phyloP scores from a whole-genome alignment of 2,113 vertebrate species.

The Dicrurus megarhynchus region DNA sequence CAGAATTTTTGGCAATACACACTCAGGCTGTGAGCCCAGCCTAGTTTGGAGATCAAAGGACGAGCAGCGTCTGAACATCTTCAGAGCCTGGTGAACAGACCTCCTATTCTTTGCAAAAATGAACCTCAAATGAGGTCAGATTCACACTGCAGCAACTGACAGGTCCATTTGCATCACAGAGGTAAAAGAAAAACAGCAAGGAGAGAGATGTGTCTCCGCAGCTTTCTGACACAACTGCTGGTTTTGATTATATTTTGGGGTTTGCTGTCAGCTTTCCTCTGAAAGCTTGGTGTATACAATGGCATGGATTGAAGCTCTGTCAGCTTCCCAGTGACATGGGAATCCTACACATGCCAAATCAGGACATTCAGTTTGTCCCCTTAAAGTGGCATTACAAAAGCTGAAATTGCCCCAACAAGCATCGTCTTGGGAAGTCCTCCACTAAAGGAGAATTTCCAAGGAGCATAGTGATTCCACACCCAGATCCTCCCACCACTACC shows the following conservation, averaged over 20 bases:
- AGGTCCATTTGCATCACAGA: neutral
- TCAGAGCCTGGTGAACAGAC: slow-evolving; percentile 19
- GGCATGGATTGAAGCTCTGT: neutral
- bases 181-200: neutral
- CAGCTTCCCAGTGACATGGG: neutral
- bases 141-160: slow-evolving; percentile 4
- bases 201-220: neutral
- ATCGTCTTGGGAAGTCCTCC: neutral
- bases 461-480: neutral
- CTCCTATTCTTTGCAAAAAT: neutral
- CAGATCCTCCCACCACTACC: neutral
- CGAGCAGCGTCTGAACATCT: neutral
- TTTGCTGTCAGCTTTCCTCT: neutral
- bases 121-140: slow-evolving; percentile 12
- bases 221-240: neutral
- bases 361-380: neutral
- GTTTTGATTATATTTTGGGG: neutral
- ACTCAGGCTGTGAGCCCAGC: neutral
- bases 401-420: neutral
- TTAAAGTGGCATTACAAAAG: neutral
- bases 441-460: neutral
- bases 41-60: slow-evolving; percentile 29
- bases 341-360: neutral
- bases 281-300: neutral
- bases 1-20: slow-evolving; percentile 15